Base-by-base conservation (phyloP, 1,140 invertebrate species). In the Drosophila mojavensis region DNA sequence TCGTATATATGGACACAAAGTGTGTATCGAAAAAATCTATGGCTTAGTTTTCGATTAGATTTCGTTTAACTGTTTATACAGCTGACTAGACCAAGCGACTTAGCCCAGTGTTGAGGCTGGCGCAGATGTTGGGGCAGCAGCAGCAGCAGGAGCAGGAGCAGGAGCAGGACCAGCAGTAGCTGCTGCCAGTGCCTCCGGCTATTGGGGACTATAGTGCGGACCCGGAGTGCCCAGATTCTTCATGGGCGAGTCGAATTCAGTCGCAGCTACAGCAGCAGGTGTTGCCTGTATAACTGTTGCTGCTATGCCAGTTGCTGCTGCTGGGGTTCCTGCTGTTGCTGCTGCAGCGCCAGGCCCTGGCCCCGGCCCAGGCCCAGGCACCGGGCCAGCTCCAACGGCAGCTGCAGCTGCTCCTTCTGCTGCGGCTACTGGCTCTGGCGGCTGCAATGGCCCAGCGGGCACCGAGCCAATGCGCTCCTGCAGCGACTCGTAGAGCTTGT, bases 171-270 rank as follows among this genome's bases (percentile, higher is more conserved):
- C 62, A 6, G 62, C 13, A 7, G 71, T 48, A 5, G 76, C 61
- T 48, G 71, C 75, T 36, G 65, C 61, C 61, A 67, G 28, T 9
- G 63, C 73, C 73, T 83, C 77, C 47, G 43, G 81, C 81, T 83
- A 83, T 82, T 81, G 79, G 36, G 65, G 64, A 39, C 51, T 84
- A 17, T 95, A 94, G 90, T 94, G 95, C n/a, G 96, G 96, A 24
- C 96, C 96, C 17, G 96, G 96, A 5, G 96, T 97, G 9, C 96
- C 96, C 13, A 97, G 96, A 94, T 95, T 96, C 94, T 97, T 96
- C 5, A 97, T 92, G 1, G 97, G 96, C 0, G 97, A 97, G 90
- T 97, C 95, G 7, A 82, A 84, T 11, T 82, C 80, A 0, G 58
- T 56, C 2, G 43, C 24, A 9, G 33, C 33, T 7, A 5, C 7